These are phyloP conservation scores for Heliconius nattereri DNA, from an alignment of 1,140 invertebrate genomes.

Conservation along the genomic window DNA sequence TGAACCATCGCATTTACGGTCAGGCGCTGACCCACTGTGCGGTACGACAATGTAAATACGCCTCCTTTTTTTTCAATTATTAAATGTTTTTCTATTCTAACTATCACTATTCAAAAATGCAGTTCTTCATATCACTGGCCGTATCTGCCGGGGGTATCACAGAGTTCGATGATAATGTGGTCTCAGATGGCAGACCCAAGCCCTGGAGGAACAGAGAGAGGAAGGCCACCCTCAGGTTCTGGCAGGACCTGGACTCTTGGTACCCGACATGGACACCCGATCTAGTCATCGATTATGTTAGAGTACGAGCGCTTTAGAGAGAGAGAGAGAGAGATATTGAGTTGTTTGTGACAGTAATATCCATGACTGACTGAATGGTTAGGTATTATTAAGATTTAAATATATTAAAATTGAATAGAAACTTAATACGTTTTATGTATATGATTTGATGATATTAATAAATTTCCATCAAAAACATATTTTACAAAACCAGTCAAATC, in stretches of 20 bases:
- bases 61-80: too few relatives aligned
- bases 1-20: too few relatives aligned
- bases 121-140: slow-evolving; percentile 46
- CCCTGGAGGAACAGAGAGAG: slow-evolving; percentile 43
- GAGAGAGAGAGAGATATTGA: neutral
- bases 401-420: neutral
- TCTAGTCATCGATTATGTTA: slow-evolving; percentile 44
- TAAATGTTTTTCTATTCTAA: too few relatives aligned
- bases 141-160: slow-evolving; percentile 44
- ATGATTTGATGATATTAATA: too few relatives aligned
- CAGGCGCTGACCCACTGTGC: too few relatives aligned
- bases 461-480: too few relatives aligned
- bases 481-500: too few relatives aligned
- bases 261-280: slow-evolving; percentile 38
- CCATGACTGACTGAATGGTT: too few relatives aligned
- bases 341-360: neutral
- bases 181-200: slow-evolving; percentile 35
- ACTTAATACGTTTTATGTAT: neutral
- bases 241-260: slow-evolving; percentile 41
- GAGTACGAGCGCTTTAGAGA: slow-evolving; percentile 40
- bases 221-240: slow-evolving; percentile 41
- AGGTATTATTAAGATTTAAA: neutral
- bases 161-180: slow-evolving; percentile 44
- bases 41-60: too few relatives aligned
- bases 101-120: slow-evolving; percentile 7